Percentiles rank a stretch among this genome's conserved stretches.
These are phyloP conservation scores for Brachionus plicatilis DNA, from an alignment of 1,140 invertebrate genomes.

Conservation along the genomic window DNA sequence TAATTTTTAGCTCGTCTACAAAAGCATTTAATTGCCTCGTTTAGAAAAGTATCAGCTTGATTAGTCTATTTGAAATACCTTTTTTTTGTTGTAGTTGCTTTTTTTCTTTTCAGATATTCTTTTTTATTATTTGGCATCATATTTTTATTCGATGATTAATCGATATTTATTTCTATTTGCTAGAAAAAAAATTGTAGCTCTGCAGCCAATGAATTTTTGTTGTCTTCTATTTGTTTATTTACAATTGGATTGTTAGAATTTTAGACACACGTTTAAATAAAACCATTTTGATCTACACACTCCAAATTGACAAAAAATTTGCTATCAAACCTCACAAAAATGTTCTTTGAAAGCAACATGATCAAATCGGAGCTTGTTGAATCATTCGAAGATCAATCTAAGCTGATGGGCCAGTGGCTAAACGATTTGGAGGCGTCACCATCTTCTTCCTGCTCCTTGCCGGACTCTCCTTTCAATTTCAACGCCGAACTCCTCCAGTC, in stretches of 20 bases:
- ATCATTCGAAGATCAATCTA: neutral
- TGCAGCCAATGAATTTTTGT: neutral
- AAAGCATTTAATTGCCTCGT: neutral
- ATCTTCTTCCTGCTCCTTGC: neutral
- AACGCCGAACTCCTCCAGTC: neutral
- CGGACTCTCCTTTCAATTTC: neutral
- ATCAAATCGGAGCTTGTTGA: conserved; percentile 7
- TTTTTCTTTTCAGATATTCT: neutral
- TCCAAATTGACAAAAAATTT: neutral
- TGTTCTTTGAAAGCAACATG: neutral
- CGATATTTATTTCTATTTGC: neutral
- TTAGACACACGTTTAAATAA: conserved; percentile 18
- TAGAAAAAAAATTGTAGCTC: neutral
- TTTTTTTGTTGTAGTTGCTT: neutral
- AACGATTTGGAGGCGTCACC: neutral
- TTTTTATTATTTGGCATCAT: neutral
- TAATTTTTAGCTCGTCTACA: neutral
- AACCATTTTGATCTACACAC: neutral
- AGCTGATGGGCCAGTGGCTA: neutral
- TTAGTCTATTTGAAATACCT: neutral
- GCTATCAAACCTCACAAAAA: neutral
- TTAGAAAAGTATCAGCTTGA: conserved; percentile 1
- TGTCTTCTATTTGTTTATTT: neutral
- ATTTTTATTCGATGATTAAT: conserved; percentile 4
- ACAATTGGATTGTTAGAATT: neutral